A percentile compares a stretch with the other conserved stretches of the same genome.
These are phyloP conservation scores for Nicator chloris DNA, from an alignment of 2,113 vertebrate genomes.

Conservation along the genomic window DNA sequence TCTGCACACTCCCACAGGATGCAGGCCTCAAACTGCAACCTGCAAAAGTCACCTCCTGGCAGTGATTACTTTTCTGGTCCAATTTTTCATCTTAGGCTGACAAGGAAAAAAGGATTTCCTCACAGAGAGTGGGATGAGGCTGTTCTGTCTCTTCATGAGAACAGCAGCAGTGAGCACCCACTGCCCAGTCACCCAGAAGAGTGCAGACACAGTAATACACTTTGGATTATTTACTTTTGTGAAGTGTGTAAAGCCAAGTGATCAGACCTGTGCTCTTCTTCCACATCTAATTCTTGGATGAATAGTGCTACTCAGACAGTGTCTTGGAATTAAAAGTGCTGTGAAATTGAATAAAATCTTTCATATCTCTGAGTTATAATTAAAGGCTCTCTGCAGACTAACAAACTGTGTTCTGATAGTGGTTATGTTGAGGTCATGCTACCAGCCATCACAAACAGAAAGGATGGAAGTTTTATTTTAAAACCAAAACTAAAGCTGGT, in stretches of 20 bases:
- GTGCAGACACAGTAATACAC: background rate
- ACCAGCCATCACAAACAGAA: background rate
- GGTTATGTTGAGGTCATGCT: background rate
- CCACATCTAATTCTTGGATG: background rate
- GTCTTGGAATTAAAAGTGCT: background rate
- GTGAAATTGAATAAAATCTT: background rate
- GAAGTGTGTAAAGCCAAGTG: background rate
- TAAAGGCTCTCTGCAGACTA: background rate
- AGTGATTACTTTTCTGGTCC: background rate
- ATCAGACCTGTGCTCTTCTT: background rate
- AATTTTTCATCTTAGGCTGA: background rate
- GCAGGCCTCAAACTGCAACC: background rate
- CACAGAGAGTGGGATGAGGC: background rate
- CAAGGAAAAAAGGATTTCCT: background rate
- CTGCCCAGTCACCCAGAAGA: background rate
- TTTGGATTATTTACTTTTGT: background rate
- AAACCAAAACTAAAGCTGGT: background rate
- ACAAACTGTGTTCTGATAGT: background rate
- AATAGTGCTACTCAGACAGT: background rate
- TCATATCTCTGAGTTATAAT: background rate
- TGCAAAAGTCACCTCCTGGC: background rate
- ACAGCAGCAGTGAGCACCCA: background rate
- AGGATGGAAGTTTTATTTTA: background rate
- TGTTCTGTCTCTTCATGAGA: background rate
- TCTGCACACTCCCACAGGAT: background rate